Evolutionary conservation across 2,797 vertebrate genomes (phyloP), one percentile per base, ranked within the genome.

Genomic region (Gadopsis marmoratus): DNA sequence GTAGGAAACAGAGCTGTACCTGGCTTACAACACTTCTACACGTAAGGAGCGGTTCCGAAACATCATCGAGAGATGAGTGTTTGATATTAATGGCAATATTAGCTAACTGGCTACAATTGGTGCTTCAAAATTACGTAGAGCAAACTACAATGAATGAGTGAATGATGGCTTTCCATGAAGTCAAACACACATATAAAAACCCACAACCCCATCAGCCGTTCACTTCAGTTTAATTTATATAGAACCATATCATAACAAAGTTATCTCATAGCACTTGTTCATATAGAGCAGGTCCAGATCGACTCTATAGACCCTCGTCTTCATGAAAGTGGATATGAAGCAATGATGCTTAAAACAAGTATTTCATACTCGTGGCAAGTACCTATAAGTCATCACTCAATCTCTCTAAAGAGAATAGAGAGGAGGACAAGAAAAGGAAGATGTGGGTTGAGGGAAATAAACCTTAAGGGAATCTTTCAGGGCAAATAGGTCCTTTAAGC

Each of bases 401-500:
- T n/a, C n/a, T n/a, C n/a, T n/a, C n/a, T n/a, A n/a, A n/a, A n/a
- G n/a, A n/a, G n/a, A n/a, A n/a, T n/a, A n/a, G n/a, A 7, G 33
- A 47, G 8, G 17, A 23, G 37, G 39, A 21, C 26, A 35, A 65
- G 37, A 43, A n/a, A 31, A 56, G 31, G n/a, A 41, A 33, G 26
- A 58, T 33, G 39, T n/a, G 21, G 23, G 2, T n/a, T 62, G 2
- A 19, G 19, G 48, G 17, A 47, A 31, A 56, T 33, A 35, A 31
- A 63, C 16, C 37, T 26, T 26, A 4, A 29, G 68, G 13, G 19
- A 62, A 69, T 48, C 17, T 26, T 7, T 70, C 29, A 39, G 61
- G 56, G 43, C 23, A 62, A 35, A 73, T 7, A 10, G 29, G 50
- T 55, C 61, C 29, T 72, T 68, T 70, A 7, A 63, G 43, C 74